A percentile compares a stretch with the other conserved stretches of the same genome.
Evolutionary conservation across 2,888 invertebrate genomes (phyloP).

Genomic region (Hydrotaea diabolus): DNA sequence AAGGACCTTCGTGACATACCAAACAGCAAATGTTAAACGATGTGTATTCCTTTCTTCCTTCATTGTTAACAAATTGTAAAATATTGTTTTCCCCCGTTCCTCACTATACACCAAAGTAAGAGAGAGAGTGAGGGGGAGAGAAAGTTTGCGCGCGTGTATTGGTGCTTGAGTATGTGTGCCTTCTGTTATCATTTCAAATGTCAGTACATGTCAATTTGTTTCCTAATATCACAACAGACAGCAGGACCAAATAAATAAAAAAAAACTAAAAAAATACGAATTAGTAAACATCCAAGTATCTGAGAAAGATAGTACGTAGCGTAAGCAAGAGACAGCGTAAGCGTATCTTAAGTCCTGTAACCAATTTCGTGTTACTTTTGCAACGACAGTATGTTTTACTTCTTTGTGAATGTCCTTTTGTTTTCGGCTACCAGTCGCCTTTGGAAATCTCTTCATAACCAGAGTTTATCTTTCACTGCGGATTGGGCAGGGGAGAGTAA

Average conservation of each 20-base stretch:
- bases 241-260: slow-evolving; percentile 12
- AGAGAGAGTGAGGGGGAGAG: no score
- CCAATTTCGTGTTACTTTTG: neutral
- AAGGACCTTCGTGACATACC: slow-evolving; percentile 4
- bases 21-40: slow-evolving; percentile 18
- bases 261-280: slow-evolving; percentile 39
- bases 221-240: slow-evolving; percentile 46
- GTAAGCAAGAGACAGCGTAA: neutral
- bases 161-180: neutral
- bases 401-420: slow-evolving; percentile 17
- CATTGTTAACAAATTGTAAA: slow-evolving; percentile 60
- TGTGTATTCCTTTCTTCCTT: slow-evolving; percentile 3
- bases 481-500: neutral
- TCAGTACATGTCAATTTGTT: slow-evolving; percentile 63
- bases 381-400: slow-evolving; percentile 18
- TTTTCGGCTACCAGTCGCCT: neutral
- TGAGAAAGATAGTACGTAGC: neutral
- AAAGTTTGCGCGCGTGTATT: neutral
- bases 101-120: no score
- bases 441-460: slow-evolving; percentile 14
- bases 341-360: neutral
- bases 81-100: slow-evolving; percentile 54
- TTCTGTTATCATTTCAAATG: slow-evolving; percentile 62
- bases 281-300: slow-evolving; percentile 43
- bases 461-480: neutral